Evolutionary conservation across 2,888 invertebrate species (phyloP).

Genomic region (Drosophila sordidapex): DNA sequence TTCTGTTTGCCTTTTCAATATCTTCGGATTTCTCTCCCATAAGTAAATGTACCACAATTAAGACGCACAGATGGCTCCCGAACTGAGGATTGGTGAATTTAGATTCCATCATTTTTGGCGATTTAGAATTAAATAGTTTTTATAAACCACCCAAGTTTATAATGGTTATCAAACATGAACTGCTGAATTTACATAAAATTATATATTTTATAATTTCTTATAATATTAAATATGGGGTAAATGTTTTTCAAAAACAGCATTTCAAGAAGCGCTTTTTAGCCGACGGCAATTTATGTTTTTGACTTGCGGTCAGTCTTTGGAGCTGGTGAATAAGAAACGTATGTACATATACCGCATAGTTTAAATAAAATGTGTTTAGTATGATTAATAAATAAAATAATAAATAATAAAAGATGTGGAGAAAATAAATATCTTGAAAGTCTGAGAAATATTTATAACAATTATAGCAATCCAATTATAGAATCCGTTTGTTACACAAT

Average conservation of each 20-base stretch:
- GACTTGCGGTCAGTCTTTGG: too few relatives aligned
- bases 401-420: not conserved
- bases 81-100: constrained; percentile 6
- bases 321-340: not conserved
- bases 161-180: not conserved
- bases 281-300: constrained; percentile 8
- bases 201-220: not conserved
- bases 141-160: not conserved
- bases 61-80: constrained; percentile 53
- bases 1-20: constrained; percentile 37
- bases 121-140: constrained; percentile 1
- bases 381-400: not conserved
- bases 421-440: not conserved
- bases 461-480: too few relatives aligned
- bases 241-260: not conserved
- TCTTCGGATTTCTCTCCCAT: constrained; percentile 25
- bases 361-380: not conserved
- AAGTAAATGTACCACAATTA: constrained; percentile 20
- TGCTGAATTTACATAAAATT: not conserved
- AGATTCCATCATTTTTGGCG: not conserved
- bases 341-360: accelerated
- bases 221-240: not conserved
- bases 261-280: not conserved
- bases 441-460: too few relatives aligned
- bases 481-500: constrained; percentile 3